Evolutionary conservation across 2,113 vertebrate species (phyloP), one percentile per base, ranked within the genome.

Genomic region (Prionailurus viverrinus): DNA sequence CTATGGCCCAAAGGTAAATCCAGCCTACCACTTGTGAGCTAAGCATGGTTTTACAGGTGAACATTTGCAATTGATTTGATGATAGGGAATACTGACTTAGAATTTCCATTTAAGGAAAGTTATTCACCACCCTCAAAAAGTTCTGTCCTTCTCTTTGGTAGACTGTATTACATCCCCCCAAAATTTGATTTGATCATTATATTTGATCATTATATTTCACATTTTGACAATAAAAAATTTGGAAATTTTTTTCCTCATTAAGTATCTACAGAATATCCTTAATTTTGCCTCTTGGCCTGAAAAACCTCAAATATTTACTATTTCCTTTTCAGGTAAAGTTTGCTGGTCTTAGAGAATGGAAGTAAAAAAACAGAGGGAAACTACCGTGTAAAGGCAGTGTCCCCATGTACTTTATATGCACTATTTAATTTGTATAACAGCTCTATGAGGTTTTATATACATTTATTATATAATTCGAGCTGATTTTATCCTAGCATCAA

Each of bases 231-330:
- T 79, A 55, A 66, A 79, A 96, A 53, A 45, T 4, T 0, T 29
- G 5, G 27, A 84, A 31, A 12, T 29, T 29, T 66, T 48, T 82
- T 97, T 53, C n/a, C 31, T 39, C 23, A 4, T 88, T 79, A n/a
- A 86, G 1, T 76, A 12, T 69, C 55, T 85, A n/a, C 4, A 93
- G 78, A 92, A 69, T 82, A 79, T 74, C 55, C 84, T 97, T 82
- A 61, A 63, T 61, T 94, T 95, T 94, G 39, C n/a, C 29, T 69
- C 25, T 79, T 92, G 69, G 19, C 41, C 48, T 41, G 14, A n/a
- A 79, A 74, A 94, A 21, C 61, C 63, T 95, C 33, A 89, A 97
- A 45, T 53, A 66, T 81, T 87, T 84, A 33, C 45, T 58, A 0
- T 68, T 16, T 31, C 33, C n/a, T 91, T 85, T 76, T 81, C 36